Evolutionary conservation across 2,113 vertebrate genomes (phyloP).

Genomic region (Cyanoramphus novaezelandiae): DNA sequence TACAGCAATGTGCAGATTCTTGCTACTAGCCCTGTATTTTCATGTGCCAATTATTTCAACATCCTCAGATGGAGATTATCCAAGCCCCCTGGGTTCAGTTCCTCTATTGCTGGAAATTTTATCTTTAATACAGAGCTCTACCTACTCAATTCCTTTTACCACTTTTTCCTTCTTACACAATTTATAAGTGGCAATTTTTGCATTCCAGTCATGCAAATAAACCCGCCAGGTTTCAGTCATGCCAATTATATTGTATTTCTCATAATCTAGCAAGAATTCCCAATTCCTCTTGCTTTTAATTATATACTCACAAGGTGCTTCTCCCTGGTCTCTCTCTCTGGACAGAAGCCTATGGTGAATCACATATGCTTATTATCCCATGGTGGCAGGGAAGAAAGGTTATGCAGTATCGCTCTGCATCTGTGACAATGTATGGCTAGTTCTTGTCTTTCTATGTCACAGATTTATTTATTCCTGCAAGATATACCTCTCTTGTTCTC

Average conservation of each 20-base stretch:
- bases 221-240: slow-evolving; percentile 44
- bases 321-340: neutral
- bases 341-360: neutral
- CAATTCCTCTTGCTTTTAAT: slow-evolving; percentile 36
- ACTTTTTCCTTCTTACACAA: slow-evolving; percentile 5
- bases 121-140: slow-evolving; percentile 20
- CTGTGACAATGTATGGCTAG: neutral
- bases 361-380: neutral
- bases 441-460: neutral
- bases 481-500: neutral
- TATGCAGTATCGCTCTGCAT: neutral
- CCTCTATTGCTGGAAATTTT: neutral
- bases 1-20: neutral
- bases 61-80: slow-evolving; percentile 10
- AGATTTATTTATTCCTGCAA: neutral
- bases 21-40: slow-evolving; percentile 14
- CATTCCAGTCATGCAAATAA: slow-evolving; percentile 39
- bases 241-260: slow-evolving; percentile 48
- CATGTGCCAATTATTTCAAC: slow-evolving; percentile 40
- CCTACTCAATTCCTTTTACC: slow-evolving; percentile 4
- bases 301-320: neutral
- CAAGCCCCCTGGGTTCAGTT: neutral
- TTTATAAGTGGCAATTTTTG: slow-evolving; percentile 30
- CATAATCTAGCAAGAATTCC: slow-evolving; percentile 42
- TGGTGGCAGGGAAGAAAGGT: neutral